These are phyloP conservation scores for Paramormyrops kingsleyae DNA, from an alignment of 2,113 vertebrate genomes.

Conservation along the genomic window DNA sequence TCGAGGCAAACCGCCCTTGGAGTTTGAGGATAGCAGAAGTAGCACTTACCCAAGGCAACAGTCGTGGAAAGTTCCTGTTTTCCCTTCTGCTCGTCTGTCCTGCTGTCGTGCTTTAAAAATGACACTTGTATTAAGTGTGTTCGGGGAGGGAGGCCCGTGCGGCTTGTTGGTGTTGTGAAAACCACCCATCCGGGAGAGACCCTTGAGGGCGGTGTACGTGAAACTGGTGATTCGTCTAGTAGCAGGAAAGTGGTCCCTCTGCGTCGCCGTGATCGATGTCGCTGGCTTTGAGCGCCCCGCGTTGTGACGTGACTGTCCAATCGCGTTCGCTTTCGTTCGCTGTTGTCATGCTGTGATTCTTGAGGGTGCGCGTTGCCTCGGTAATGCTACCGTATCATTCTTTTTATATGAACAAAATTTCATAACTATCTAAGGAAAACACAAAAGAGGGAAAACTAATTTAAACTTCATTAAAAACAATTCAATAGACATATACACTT, in stretches of 20 bases:
- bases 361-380: neutral
- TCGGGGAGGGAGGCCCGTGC: neutral
- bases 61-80: neutral
- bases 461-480: neutral
- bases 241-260: neutral
- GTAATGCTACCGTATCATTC: neutral
- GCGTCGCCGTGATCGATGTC: constrained; percentile 1
- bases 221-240: constrained; percentile 1
- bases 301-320: neutral
- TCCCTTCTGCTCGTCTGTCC: neutral
- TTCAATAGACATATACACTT: neutral
- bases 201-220: neutral
- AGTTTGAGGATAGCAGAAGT: neutral
- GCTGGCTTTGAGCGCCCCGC: constrained; percentile 3
- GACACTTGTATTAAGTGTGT: neutral
- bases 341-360: constrained; percentile 3
- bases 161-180: neutral
- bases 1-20: neutral
- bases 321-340: neutral
- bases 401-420: neutral
- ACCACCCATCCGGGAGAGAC: neutral
- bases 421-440: neutral
- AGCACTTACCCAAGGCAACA: neutral
- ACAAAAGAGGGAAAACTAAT: neutral
- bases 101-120: neutral